Percentiles rank a stretch among this genome's conserved stretches.
phyloP scores from a whole-genome alignment of 30 jellyfish, hydroid and myxozoan species.

The Hydra vulgaris region DNA sequence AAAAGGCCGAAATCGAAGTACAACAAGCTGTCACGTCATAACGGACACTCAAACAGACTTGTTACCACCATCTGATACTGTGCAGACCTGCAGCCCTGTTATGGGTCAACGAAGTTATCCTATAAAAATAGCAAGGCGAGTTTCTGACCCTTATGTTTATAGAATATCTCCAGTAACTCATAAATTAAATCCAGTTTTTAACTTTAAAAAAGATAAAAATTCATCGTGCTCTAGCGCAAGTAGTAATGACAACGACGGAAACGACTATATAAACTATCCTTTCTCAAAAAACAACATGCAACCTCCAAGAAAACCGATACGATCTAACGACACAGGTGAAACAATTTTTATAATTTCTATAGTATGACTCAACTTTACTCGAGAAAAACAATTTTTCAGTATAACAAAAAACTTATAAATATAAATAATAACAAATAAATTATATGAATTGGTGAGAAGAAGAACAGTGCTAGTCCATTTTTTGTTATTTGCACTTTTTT shows the following conservation, averaged over 20 bases:
- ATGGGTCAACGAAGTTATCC: constrained; percentile 17
- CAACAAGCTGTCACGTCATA: background rate
- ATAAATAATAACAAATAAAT: no score
- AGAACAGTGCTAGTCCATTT: no score
- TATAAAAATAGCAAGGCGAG: constrained; percentile 22
- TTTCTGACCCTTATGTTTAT: constrained; percentile 28
- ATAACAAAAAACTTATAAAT: no score
- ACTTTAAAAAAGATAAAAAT: background rate
- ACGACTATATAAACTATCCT: constrained; percentile 57
- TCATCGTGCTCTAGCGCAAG: background rate
- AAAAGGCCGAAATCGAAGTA: constrained; percentile 1
- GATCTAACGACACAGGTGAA: constrained; percentile 48
- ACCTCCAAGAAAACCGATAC: constrained; percentile 67
- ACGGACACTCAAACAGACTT: constrained; percentile 1
- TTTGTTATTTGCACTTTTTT: no score
- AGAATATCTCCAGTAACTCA: background rate
- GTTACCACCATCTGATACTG: constrained; percentile 20
- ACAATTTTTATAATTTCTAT: no score
- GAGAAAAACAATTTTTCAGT: no score
- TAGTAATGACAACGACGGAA: constrained; percentile 29
- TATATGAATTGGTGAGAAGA: no score
- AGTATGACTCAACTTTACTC: no score
- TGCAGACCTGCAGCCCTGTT: constrained; percentile 34
- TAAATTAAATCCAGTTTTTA: background rate
- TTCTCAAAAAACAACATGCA: constrained; percentile 34